Percentiles rank a stretch among this genome's conserved stretches.
phyloP scores from a whole-genome alignment of 1,140 invertebrate genomes.

The Dendroctonus ponderosae region DNA sequence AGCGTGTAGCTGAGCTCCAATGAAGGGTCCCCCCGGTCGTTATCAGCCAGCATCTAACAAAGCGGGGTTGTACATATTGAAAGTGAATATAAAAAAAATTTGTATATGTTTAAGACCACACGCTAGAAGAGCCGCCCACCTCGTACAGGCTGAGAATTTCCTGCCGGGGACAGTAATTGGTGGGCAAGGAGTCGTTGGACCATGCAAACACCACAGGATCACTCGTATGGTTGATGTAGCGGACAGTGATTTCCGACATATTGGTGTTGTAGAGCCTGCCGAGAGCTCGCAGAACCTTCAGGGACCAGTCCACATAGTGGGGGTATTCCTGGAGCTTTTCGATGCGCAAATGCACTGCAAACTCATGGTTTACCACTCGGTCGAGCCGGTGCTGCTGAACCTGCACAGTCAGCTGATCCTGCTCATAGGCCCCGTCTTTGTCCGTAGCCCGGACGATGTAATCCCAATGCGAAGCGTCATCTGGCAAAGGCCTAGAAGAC shows the following conservation, averaged over 20 bases:
- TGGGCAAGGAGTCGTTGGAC: slow-evolving; percentile 84
- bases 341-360: slow-evolving; percentile 66
- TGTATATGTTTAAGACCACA: too few species aligned
- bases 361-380: slow-evolving; percentile 79
- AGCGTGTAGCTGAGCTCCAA: slow-evolving; percentile 57
- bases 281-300: slow-evolving; percentile 66
- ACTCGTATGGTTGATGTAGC: slow-evolving; percentile 59
- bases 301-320: slow-evolving; percentile 68
- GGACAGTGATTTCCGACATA: slow-evolving; percentile 67
- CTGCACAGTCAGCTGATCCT: slow-evolving; percentile 63
- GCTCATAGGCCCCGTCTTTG: slow-evolving; percentile 66
- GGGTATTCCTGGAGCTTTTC: slow-evolving; percentile 61
- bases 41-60: slow-evolving; percentile 59
- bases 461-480: slow-evolving; percentile 79
- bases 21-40: slow-evolving; percentile 57
- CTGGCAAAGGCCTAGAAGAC: slow-evolving; percentile 71
- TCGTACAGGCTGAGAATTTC: slow-evolving; percentile 56
- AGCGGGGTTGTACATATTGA: too few species aligned
- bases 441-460: slow-evolving; percentile 77
- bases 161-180: slow-evolving; percentile 69
- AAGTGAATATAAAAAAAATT: too few species aligned
- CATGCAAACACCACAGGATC: slow-evolving; percentile 70
- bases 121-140: too few species aligned
- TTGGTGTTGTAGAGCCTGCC: slow-evolving; percentile 69
- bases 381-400: slow-evolving; percentile 79